Evolutionary conservation across 1,140 invertebrate genomes (phyloP).

Genomic region (Bombyx mori): DNA sequence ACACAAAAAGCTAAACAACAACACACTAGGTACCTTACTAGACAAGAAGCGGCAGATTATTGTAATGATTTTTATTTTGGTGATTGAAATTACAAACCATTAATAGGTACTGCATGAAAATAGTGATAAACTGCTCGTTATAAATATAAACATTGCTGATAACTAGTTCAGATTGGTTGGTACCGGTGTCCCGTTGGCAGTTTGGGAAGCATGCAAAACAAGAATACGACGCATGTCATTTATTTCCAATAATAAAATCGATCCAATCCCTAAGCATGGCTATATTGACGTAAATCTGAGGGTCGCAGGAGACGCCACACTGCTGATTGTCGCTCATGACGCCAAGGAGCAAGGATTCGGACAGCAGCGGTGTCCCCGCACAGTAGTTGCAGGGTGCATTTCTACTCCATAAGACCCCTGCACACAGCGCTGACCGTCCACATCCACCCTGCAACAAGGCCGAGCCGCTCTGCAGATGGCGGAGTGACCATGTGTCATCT

Average conservation of each 20-base stretch:
- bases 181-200: too few species aligned
- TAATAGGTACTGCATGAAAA: too few species aligned
- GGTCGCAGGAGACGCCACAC: constrained; percentile 35
- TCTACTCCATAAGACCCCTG: constrained; percentile 16
- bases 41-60: too few species aligned
- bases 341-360: constrained; percentile 19
- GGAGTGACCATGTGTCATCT: constrained; percentile 13
- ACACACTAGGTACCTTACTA: too few species aligned
- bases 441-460: constrained; percentile 10
- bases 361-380: constrained; percentile 38
- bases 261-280: constrained; percentile 31
- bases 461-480: constrained; percentile 18
- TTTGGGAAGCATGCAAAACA: too few species aligned
- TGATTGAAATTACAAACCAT: too few species aligned
- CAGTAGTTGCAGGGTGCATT: constrained; percentile 29
- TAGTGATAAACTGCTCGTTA: too few species aligned
- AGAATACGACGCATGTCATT: constrained; percentile 4
- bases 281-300: constrained; percentile 30
- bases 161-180: too few species aligned
- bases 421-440: constrained; percentile 19
- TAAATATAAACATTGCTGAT: too few species aligned
- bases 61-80: too few species aligned
- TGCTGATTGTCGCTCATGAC: constrained; percentile 25
- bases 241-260: constrained; percentile 13
- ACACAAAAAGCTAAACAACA: too few species aligned